Evolutionary conservation across 2,113 vertebrate genomes (phyloP), one percentile per base, ranked within the genome.

Genomic region (Corydoras maculifer): DNA sequence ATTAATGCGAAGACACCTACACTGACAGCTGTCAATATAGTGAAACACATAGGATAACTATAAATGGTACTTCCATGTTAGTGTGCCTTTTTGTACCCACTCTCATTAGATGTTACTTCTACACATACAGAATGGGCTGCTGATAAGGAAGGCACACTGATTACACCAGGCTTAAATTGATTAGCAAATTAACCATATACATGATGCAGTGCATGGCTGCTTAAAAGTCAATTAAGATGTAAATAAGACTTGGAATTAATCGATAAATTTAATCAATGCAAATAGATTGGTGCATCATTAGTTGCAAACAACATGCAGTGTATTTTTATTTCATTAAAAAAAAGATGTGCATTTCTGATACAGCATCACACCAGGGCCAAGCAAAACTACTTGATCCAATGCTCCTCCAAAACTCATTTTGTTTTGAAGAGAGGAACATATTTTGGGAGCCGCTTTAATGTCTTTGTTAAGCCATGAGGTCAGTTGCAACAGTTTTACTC

Each of bases 211-310:
- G 14, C 58, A 57, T 68, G 65, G 50, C 58, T 57, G 65, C 49
- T 57, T 74, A 66, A 74, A 61, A 62, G 57, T 58, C 72, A 53
- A 78, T 78, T 68, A 65, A 75, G 65, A 72, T 59, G 77, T 63
- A 69, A 78, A 75, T 75, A 35, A 51, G 55, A 67, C 32, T 58
- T 61, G 49, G 55, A 72, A 75, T 54, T 5, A 62, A 75, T 78
- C 65, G 7, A 75, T 78, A 75, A 43, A 68, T 58, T 72, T 65
- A 75, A 72, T 72, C 61, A 66, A 55, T 18, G 15, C 15, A 30
- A 69, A 61, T 69, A 62, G 61, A 75, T 30, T n/a, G 69, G 15
- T 48, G 58, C 62, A 48, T 60, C 67, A 66, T 65, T 73, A 58
- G 68, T 58, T 53, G 49, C 43, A 73, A 13, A 8, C 58, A 53